Evolutionary conservation across 2,113 vertebrate genomes (phyloP).

Genomic region (Eclectus roratus): DNA sequence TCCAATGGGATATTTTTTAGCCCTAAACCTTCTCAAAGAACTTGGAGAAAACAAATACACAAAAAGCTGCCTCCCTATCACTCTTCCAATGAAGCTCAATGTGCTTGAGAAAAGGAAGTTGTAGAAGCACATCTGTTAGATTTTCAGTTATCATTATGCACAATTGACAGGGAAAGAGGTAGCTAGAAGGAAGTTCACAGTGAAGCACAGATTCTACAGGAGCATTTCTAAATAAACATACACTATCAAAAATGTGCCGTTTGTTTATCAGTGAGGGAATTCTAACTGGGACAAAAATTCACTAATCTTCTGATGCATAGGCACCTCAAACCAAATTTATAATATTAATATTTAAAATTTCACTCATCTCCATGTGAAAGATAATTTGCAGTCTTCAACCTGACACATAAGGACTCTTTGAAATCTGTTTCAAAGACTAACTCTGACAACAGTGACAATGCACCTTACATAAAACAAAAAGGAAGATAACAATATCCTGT

Average conservation of each 20-base stretch:
- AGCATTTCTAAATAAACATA: not conserved
- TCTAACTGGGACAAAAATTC: not conserved
- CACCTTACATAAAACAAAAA: not conserved
- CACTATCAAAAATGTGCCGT: not conserved
- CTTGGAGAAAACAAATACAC: not conserved
- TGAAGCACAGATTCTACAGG: not conserved
- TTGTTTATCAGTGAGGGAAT: not conserved
- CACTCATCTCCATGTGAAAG: not conserved
- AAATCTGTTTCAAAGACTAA: constrained; percentile 17
- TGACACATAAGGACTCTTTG: not conserved
- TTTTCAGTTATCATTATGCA: not conserved
- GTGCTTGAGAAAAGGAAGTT: not conserved
- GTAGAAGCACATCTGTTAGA: not conserved
- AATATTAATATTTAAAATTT: not conserved
- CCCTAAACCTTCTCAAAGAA: not conserved
- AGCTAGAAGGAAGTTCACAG: not conserved
- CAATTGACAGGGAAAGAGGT: not conserved
- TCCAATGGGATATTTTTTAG: not conserved
- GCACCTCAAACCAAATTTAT: not conserved
- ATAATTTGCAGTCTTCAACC: constrained; percentile 1
- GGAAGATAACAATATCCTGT: not conserved
- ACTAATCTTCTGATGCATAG: not conserved
- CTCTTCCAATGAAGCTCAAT: not conserved
- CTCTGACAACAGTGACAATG: not conserved
- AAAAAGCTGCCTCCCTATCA: not conserved